Evolutionary conservation across 2,113 vertebrate genomes (phyloP), one percentile per base, ranked within the genome.

Genomic region (Columbina picui): DNA sequence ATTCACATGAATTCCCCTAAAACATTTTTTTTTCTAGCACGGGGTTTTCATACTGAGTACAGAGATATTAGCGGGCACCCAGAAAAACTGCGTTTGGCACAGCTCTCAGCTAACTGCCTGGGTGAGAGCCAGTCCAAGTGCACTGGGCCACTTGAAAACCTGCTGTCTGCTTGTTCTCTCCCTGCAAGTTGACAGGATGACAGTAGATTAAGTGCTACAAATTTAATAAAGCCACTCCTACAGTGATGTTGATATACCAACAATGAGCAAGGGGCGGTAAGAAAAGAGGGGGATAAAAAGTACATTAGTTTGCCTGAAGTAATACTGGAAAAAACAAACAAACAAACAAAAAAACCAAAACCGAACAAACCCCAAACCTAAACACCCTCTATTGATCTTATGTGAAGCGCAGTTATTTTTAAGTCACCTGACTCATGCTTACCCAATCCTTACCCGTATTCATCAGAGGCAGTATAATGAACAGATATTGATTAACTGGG

Each of bases 401-500:
- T 87, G 96, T 94, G 87, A 98, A 97, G 97, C 82, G 80, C 97
- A 97, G 98, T 97, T 98, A 98, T 98, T 98, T 98, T 98, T 97
- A 98, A 98, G 98, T 98, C 98, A 98, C 98, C 97, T 98, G 96
- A 97, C 93, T 97, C 94, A 78, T 90, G 65, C 94, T 97, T 97
- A 98, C 96, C 98, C 98, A 98, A 96, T 98, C 98, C 97, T 96
- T 97, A 98, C 93, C 94, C 84, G 69, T 97, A 98, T 97, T 98
- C 96, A 97, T 98, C 97, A 97, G 96, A 97, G 96, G 97, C 96
- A 96, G 96, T 97, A 97, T 99, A 98, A 98, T 98, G 98, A 98
- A 98, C 96, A 97, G 95, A 59, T 98, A 99, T 99, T 98, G 99
- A 99, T 99, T 98, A 98, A 96, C 96, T 98, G 78, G 90, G 95